Evolutionary conservation across 2,113 vertebrate species (phyloP), one percentile per base, ranked within the genome.

Genomic region (Anguilla japonica): DNA sequence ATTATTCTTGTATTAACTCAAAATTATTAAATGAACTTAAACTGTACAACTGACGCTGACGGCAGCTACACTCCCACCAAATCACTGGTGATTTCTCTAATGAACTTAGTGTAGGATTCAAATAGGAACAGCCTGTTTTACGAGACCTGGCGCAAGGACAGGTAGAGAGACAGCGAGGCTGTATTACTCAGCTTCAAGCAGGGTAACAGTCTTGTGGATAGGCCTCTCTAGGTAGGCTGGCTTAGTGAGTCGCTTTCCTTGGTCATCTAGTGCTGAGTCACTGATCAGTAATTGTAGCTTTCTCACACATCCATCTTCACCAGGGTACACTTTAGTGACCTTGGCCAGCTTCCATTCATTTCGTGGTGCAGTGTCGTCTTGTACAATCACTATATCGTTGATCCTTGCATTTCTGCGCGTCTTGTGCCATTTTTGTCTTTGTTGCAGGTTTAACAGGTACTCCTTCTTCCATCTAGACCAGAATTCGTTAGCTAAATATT

Each of bases 391-490:
- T 82, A 87, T 79, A 6, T 91, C 87, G 86, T 89, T 88, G 4
- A 84, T 41, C 20, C 87, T 88, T 18, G 85, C n/a, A 29, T 88
- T 67, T 81, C 81, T 43, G 18, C 53, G 57, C 20, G 34, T 14
- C 75, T 84, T 87, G 14, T 67, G 79, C 87, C 87, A 87, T 80
- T 84, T 84, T 34, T 75, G 26, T 84, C 40, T 89, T 26, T 88
- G 79, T 46, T 87, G 88, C 14, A 86, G 34, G 86, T 84, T 89
- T 14, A 87, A 56, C 20, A 87, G 39, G 79, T 84, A 89, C 46
- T 89, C 88, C 79, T 81, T 89, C 34, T 39, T 87, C 90, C 88
- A 91, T 41, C 82, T 86, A 7, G n/a, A 83, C 88, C 88, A 90
- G 20, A 91, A 88, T 6, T 90, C 56, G 87, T 90, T 87, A 5